phyloP scores from a whole-genome alignment of 2,888 invertebrate species.

The Ichneumoninae sp. region DNA sequence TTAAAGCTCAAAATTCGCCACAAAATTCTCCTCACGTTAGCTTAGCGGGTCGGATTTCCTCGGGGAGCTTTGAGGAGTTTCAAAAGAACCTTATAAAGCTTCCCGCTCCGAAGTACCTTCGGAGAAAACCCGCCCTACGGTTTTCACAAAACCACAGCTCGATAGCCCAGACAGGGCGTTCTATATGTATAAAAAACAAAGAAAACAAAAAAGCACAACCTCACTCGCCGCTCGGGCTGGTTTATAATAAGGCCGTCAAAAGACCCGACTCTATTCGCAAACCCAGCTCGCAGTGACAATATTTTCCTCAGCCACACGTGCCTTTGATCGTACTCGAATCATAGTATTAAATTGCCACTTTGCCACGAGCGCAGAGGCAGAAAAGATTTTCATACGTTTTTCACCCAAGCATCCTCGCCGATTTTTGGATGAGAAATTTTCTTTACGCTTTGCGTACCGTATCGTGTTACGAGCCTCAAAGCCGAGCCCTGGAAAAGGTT shows the following conservation, averaged over 20 bases:
- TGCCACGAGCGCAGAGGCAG: neutral
- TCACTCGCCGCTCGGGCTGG: constrained; percentile 36
- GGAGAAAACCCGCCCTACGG: constrained; percentile 41
- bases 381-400: constrained; percentile 4
- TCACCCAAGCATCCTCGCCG: neutral
- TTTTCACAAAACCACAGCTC: constrained; percentile 55
- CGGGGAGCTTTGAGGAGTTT: constrained; percentile 44
- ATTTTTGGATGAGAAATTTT: constrained; percentile 5
- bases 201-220: constrained; percentile 2
- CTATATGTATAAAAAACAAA: constrained; percentile 42
- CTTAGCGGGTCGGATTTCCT: constrained; percentile 50
- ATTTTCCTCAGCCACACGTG: constrained; percentile 40
- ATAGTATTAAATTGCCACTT: constrained; percentile 36
- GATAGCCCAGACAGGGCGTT: constrained; percentile 35
- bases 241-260: constrained; percentile 51
- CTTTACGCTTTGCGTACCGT: neutral
- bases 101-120: constrained; percentile 19
- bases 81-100: constrained; percentile 58
- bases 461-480: neutral
- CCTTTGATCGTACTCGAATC: constrained; percentile 8
- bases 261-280: constrained; percentile 34
- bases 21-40: constrained; percentile 44
- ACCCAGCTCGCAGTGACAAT: constrained; percentile 35
- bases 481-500: neutral
- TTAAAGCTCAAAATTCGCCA: constrained; percentile 19